Evolutionary conservation across 2,113 vertebrate genomes (phyloP).

Genomic region (Plectropomus leopardus): DNA sequence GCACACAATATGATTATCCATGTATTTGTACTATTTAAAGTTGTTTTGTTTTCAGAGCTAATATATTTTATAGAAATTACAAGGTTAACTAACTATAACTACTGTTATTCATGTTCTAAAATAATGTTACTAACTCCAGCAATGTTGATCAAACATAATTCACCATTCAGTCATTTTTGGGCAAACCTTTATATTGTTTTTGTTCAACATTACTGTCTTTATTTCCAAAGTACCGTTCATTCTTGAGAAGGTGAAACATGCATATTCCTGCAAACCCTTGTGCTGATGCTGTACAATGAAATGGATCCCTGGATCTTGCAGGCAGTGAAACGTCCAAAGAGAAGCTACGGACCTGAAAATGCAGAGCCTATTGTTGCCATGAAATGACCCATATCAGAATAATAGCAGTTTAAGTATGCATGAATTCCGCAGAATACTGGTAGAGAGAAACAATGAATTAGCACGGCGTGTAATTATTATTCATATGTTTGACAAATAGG

Average conservation of each 20-base stretch:
- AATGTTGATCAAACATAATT: not conserved
- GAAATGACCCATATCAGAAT: slow-evolving; percentile 78
- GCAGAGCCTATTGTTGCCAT: slow-evolving; percentile 66
- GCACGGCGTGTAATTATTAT: slow-evolving; percentile 78
- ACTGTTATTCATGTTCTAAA: not conserved
- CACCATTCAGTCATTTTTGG: not conserved
- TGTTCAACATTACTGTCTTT: not conserved
- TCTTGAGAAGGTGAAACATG: slow-evolving; percentile 29
- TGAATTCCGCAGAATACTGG: slow-evolving; percentile 70
- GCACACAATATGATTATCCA: not conserved
- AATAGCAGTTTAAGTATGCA: slow-evolving; percentile 79
- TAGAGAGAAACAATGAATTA: slow-evolving; percentile 74
- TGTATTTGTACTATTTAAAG: not conserved
- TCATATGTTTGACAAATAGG: slow-evolving; percentile 75
- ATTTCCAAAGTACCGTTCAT: not conserved
- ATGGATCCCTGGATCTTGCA: slow-evolving; percentile 36
- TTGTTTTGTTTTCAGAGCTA: not conserved
- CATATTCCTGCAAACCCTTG: slow-evolving; percentile 35
- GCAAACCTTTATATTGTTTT: not conserved
- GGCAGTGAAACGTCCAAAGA: slow-evolving; percentile 38
- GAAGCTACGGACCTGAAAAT: slow-evolving; percentile 57
- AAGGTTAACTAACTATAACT: too few species aligned
- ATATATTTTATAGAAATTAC: not conserved
- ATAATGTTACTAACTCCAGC: not conserved
- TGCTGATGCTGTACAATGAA: slow-evolving; percentile 43